Conservation (phyloP, 1,140 invertebrate genomes). For the Aradophagus sp. region DNA sequence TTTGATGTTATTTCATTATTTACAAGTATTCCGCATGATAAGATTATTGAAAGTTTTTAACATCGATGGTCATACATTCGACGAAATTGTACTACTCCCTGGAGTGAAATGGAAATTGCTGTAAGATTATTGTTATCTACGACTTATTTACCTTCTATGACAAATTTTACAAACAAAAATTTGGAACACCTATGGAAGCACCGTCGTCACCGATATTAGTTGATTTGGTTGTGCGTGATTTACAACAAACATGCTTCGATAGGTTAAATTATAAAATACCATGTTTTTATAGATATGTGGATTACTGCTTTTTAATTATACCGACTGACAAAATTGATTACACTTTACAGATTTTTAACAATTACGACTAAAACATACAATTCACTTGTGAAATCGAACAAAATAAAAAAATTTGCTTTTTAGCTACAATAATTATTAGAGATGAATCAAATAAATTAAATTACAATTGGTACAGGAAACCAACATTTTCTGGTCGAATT, state of each 20-base stretch:
- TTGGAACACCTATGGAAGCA: too few relatives aligned
- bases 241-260: constrained; percentile 28
- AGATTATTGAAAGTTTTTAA: constrained; percentile 4
- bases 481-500: too few relatives aligned
- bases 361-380: constrained; percentile 2
- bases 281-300: constrained; percentile 32
- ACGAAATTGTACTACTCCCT: constrained; percentile 3
- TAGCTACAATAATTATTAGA: too few relatives aligned
- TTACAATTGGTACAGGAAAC: too few relatives aligned
- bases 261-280: constrained; percentile 4
- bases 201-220: constrained; percentile 27
- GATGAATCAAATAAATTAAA: too few relatives aligned
- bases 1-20: constrained; percentile 26
- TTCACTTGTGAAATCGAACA: too few relatives aligned
- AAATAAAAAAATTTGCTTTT: too few relatives aligned
- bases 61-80: neutral
- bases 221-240: too few relatives aligned
- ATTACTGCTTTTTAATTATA: constrained; percentile 7
- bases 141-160: constrained; percentile 34
- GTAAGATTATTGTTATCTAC: constrained; percentile 6
- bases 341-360: constrained; percentile 17
- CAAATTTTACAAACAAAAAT: too few relatives aligned
- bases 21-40: constrained; percentile 23
- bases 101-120: constrained; percentile 2
- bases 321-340: constrained; percentile 1